Conservation (phyloP, 2,888 invertebrate species). For the Leucophora obtusa region DNA sequence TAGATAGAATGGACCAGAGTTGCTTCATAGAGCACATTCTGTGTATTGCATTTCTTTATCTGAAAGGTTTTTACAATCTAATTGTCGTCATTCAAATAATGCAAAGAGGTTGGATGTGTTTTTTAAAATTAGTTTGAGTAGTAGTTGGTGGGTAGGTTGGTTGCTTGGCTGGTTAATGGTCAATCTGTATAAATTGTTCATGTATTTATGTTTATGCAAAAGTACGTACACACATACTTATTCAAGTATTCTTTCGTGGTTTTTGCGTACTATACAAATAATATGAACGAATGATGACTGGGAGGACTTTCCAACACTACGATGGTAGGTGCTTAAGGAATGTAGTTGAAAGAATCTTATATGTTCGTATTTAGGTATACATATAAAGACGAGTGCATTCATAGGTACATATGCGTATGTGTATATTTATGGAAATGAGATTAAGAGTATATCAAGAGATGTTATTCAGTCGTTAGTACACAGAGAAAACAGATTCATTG, state of each 20-base stretch:
- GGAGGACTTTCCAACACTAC: slow-evolving; percentile 19
- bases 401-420: slow-evolving; percentile 1
- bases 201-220: slow-evolving; percentile 28
- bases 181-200: slow-evolving; percentile 12
- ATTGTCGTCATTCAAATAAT: slow-evolving; percentile 32
- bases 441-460: slow-evolving; percentile 42
- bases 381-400: not conserved
- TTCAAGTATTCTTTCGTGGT: slow-evolving; percentile 45
- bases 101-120: slow-evolving; percentile 27
- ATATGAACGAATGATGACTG: slow-evolving; percentile 26
- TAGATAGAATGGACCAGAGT: slow-evolving; percentile 2
- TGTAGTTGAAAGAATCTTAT: slow-evolving; percentile 26
- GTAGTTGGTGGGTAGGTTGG: not conserved
- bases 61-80: slow-evolving; percentile 30
- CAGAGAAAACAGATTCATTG: no score
- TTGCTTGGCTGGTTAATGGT: slow-evolving; percentile 24
- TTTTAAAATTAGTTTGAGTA: slow-evolving; percentile 25
- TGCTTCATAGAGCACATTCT: slow-evolving; percentile 26
- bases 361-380: slow-evolving; percentile 7
- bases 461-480: slow-evolving; percentile 32
- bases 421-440: slow-evolving; percentile 17
- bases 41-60: slow-evolving; percentile 35
- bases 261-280: slow-evolving; percentile 40
- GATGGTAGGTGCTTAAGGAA: slow-evolving; percentile 30
- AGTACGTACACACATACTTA: not conserved